These are phyloP conservation scores for Lasioglossum oenotherae DNA, from an alignment of 2,888 invertebrate genomes.

Conservation along the genomic window DNA sequence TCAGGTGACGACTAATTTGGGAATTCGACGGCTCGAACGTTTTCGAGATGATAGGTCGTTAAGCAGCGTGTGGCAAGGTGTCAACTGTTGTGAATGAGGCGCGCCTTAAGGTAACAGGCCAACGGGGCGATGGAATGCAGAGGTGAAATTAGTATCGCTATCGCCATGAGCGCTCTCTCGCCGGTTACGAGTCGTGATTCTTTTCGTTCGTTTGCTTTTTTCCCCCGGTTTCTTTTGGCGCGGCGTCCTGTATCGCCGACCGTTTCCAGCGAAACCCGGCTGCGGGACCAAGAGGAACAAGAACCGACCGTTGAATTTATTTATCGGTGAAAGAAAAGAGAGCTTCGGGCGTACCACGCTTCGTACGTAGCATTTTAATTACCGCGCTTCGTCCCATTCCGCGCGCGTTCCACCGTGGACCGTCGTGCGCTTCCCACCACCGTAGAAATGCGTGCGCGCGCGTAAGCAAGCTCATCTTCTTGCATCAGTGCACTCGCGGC, in stretches of 20 bases:
- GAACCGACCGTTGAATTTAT: slow-evolving; percentile 51
- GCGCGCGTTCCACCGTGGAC: slow-evolving; percentile 42
- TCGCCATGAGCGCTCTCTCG: slow-evolving; percentile 65
- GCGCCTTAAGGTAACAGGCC: slow-evolving; percentile 57
- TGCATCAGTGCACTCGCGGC: slow-evolving; percentile 38
- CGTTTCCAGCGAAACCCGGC: slow-evolving; percentile 54
- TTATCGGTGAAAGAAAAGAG: slow-evolving; percentile 52
- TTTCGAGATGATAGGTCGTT: slow-evolving; percentile 40
- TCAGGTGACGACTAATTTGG: neutral
- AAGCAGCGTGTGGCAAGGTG: slow-evolving; percentile 19
- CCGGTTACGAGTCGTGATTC: slow-evolving; percentile 57
- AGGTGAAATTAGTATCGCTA: slow-evolving; percentile 74
- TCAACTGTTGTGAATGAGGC: slow-evolving; percentile 55
- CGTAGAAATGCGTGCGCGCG: slow-evolving; percentile 46
- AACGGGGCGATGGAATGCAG: slow-evolving; percentile 70
- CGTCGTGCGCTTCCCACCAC: slow-evolving; percentile 38
- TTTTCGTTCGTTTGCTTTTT: slow-evolving; percentile 36
- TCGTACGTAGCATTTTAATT: slow-evolving; percentile 66
- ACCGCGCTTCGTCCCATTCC: slow-evolving; percentile 56
- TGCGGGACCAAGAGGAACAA: slow-evolving; percentile 41
- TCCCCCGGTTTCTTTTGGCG: slow-evolving; percentile 29
- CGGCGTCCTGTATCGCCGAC: slow-evolving; percentile 29
- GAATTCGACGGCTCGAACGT: neutral
- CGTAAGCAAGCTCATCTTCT: slow-evolving; percentile 27
- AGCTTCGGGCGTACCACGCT: slow-evolving; percentile 45